Evolutionary conservation across 35 echinoderm and acorn worm genomes (phyloP).

Genomic region (Apostichopus japonicus): DNA sequence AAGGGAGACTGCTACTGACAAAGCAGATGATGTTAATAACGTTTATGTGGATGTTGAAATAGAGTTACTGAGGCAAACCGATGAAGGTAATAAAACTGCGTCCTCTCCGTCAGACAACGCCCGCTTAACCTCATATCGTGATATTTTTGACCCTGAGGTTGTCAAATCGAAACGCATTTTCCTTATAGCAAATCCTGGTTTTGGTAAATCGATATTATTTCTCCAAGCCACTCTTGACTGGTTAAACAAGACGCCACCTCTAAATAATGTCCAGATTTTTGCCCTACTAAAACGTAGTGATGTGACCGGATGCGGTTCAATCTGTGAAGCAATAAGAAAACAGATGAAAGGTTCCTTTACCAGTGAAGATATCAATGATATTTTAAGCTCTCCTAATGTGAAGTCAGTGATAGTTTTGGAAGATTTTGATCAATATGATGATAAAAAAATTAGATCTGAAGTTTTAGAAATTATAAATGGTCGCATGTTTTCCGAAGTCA

Average conservation of each 20-base stretch:
- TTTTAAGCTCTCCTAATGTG: neutral
- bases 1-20: neutral
- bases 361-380: neutral
- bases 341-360: neutral
- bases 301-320: neutral
- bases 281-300: neutral
- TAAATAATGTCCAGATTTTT: neutral
- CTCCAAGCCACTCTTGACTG: neutral
- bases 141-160: neutral
- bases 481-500: neutral
- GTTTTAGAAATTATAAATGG: neutral
- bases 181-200: neutral
- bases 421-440: neutral
- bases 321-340: neutral
- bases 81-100: neutral
- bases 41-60: constrained; percentile 8
- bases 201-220: neutral
- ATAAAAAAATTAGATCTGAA: neutral
- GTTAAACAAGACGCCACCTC: neutral
- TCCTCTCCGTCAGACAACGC: neutral
- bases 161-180: neutral
- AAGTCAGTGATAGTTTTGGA: neutral
- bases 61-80: neutral
- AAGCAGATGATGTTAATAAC: neutral
- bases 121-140: neutral